Base-by-base conservation (phyloP, 2,888 invertebrate species). In the Tetrapedia diversipes region DNA sequence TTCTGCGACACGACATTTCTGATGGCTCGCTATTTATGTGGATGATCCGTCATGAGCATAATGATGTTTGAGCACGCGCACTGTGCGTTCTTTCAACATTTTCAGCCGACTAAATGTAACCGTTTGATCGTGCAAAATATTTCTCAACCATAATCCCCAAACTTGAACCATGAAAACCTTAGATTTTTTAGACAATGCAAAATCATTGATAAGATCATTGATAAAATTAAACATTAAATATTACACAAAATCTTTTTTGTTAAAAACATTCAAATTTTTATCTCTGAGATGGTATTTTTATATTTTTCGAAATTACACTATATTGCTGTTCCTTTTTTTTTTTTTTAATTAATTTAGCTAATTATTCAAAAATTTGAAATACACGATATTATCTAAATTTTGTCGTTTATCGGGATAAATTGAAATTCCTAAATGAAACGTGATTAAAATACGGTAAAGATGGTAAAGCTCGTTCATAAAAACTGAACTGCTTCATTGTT, bases 1-100 rank as follows among this genome's bases (percentile, higher is more conserved):
- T 53, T 22, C 29, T 45, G 24, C 22, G 3, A 39, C 72, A 3
- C 29, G 24, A 39, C 24, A 34, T 22, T 66, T 54, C 27, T 29
- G n/a, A 19, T 29, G 22, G 11, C 8, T 22, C 24, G 16, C 32
- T 47, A 19, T 29, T 64, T 11, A 29, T 45, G 7, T 29, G 22
- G 41, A 41, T 22, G 41, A 34, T 51, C n/a, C 39, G 7, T 59
- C 14, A 22, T 16, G 11, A 32, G 19, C 22, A 6, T 19, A 41
- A 14, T 22, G 29, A 59, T 22, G 4, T 19, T 45, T 59, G 16
- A 32, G 37, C 16, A n/a, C 37, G 16, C 10, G 22, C 1, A 8
- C 4, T 16, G 16, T 39, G n/a, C n/a, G 16, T 14, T 39, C 19
- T 1, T 32, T 60, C 14, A 29, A 45, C 14, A 49, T 6, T 24